Base-by-base conservation (phyloP, 2,797 vertebrate species). In the Lindbergichthys nudifrons region DNA sequence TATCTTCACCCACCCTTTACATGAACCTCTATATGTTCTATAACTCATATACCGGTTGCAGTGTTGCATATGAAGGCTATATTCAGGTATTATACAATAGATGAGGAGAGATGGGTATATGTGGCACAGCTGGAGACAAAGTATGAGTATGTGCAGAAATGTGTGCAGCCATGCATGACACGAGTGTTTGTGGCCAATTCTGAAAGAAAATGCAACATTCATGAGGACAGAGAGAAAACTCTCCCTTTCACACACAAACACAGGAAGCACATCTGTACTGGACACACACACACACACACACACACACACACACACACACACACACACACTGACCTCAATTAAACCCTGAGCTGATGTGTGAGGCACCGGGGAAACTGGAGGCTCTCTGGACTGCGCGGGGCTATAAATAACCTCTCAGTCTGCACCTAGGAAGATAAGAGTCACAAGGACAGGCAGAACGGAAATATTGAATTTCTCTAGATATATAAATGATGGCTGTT, bases 401-500 rank as follows among this genome's bases (percentile, higher is more conserved):
- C 88, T 92, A 93, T 90, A 93, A 93, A 93, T 92, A 93, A 77
- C 80, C 26, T 41, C 13, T 5, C 64, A 45, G 79, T 87, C 84
- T 89, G 68, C 74, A 85, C 82, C 81, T 81, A 26, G 73, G 77
- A 75, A 75, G 83, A 88, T 68, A 68, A 74, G 74, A 73, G 26
- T 47, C 69, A 46, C 82, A 82, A 75, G 81, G 77, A 74, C 83
- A 70, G 69, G 52, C 48, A 10, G 66, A 2, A 13, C 8, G 1
- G 13, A 70, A 51, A 64, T 62, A 76, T 48, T 53, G 13, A 47
- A 36, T 73, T 65, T 75, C 71, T 65, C n/a, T 66, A 10, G 45
- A 41, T 78, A 47, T 32, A 16, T 26, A 26, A 26, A 16, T 46
- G 47, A 61, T n/a, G 36, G 11, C 0, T 1, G 2, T 19, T 2